phyloP scores from a whole-genome alignment of 2,888 invertebrate species.

The Tipula vernalis region DNA sequence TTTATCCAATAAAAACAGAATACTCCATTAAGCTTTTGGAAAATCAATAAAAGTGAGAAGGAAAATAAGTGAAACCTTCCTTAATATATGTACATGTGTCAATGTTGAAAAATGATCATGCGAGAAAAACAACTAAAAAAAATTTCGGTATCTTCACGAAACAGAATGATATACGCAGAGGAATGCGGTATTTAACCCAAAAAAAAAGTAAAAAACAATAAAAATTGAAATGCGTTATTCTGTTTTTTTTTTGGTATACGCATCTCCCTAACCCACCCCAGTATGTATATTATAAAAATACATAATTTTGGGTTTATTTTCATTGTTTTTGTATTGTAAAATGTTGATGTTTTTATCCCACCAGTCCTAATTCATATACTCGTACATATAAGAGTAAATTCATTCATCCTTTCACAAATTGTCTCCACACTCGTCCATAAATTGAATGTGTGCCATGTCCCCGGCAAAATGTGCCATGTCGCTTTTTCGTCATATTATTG shows the following conservation, averaged over 20 bases:
- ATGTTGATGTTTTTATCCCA: too few relatives aligned
- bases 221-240: too few relatives aligned
- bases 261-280: neutral
- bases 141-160: neutral
- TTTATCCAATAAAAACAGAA: neutral
- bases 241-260: neutral
- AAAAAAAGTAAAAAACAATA: neutral
- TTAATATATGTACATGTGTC: neutral
- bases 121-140: neutral
- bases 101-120: neutral
- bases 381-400: too few relatives aligned
- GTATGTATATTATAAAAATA: too few relatives aligned
- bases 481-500: neutral
- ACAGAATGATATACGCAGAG: neutral
- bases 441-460: too few relatives aligned
- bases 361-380: too few relatives aligned
- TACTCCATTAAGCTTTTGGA: neutral
- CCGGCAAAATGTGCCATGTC: too few relatives aligned
- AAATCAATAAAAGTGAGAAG: neutral
- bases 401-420: too few relatives aligned
- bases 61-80: neutral
- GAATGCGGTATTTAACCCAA: neutral
- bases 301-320: too few relatives aligned
- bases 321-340: too few relatives aligned
- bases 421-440: neutral